A percentile compares a stretch with the other conserved stretches of the same genome.
Evolutionary conservation across 1,140 invertebrate genomes (phyloP).

Genomic region (Ladona fulva): DNA sequence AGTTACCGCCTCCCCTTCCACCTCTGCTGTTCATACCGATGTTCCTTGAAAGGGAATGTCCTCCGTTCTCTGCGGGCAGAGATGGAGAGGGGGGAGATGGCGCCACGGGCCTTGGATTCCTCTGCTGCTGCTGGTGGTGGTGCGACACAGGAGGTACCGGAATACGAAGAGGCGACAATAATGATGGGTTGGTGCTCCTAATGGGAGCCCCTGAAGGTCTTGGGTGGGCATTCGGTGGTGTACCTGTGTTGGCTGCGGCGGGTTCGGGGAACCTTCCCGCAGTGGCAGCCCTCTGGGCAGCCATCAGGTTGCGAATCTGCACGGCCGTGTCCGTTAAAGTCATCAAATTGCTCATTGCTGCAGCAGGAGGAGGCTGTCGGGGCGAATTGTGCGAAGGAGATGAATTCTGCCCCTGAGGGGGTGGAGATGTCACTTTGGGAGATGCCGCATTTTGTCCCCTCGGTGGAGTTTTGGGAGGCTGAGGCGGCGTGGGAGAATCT

Average conservation of each 20-base stretch:
- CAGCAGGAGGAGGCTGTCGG: neutral
- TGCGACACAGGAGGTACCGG: constrained; percentile 6
- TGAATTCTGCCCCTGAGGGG: neutral
- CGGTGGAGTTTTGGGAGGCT: constrained; percentile 7
- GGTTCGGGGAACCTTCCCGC: neutral
- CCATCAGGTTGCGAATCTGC: constrained; percentile 25
- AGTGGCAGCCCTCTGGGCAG: neutral
- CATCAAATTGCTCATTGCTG: constrained; percentile 27
- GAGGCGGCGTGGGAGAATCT: constrained; percentile 17
- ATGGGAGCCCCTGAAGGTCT: neutral
- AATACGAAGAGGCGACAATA: constrained; percentile 15
- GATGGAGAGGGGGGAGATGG: neutral
- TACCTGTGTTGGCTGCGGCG: neutral
- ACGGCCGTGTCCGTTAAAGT: constrained; percentile 28
- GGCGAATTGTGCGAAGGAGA: constrained; percentile 4
- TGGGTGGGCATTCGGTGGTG: neutral
- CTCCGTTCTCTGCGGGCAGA: neutral
- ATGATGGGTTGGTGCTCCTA: constrained; percentile 11
- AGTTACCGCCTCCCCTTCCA: neutral
- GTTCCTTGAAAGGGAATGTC: neutral
- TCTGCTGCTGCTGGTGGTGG: constrained; percentile 19
- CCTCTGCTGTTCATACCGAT: constrained; percentile 18
- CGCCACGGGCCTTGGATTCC: constrained; percentile 3
- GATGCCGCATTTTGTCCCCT: neutral
- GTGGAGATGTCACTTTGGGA: constrained; percentile 13